Percentiles rank a stretch among this genome's conserved stretches.
Evolutionary conservation across 2,113 vertebrate genomes (phyloP).

Genomic region (Dendropsophus ebraccatus): DNA sequence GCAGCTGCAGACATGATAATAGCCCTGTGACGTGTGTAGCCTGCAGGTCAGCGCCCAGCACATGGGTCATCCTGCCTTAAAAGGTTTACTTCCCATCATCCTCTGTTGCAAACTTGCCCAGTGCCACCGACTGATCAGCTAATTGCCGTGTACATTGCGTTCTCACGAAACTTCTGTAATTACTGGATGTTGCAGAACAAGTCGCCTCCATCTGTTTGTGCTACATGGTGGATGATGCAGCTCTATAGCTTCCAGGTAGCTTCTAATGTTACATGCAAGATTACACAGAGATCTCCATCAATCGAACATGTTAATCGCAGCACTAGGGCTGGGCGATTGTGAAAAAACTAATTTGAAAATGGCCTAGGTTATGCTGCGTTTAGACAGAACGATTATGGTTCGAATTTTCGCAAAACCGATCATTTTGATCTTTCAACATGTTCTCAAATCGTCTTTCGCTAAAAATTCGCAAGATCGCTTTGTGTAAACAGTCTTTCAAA

Average conservation of each 20-base stretch:
- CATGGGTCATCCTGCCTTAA: background rate
- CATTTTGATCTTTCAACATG: too few species aligned
- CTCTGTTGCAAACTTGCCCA: background rate
- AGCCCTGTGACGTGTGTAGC: background rate
- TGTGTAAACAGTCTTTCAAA: too few species aligned
- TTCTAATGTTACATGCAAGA: too few species aligned
- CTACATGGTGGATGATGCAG: background rate
- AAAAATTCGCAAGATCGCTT: too few species aligned
- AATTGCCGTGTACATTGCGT: background rate
- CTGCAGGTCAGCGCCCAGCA: background rate
- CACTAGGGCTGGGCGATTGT: too few species aligned
- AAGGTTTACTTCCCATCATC: background rate
- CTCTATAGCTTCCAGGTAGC: background rate
- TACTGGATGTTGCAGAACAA: background rate
- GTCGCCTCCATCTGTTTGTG: background rate
- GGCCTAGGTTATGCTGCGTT: too few species aligned
- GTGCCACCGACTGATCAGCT: background rate
- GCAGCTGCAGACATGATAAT: constrained; percentile 3
- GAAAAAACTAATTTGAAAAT: too few species aligned
- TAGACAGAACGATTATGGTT: too few species aligned
- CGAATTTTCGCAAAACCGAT: too few species aligned
- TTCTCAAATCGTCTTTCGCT: too few species aligned
- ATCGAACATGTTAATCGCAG: too few species aligned
- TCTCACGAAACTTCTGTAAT: background rate
- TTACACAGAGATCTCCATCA: too few species aligned